Evolutionary conservation across 2,797 vertebrate species (phyloP), one percentile per base, ranked within the genome.

Genomic region (Tangara arthus): DNA sequence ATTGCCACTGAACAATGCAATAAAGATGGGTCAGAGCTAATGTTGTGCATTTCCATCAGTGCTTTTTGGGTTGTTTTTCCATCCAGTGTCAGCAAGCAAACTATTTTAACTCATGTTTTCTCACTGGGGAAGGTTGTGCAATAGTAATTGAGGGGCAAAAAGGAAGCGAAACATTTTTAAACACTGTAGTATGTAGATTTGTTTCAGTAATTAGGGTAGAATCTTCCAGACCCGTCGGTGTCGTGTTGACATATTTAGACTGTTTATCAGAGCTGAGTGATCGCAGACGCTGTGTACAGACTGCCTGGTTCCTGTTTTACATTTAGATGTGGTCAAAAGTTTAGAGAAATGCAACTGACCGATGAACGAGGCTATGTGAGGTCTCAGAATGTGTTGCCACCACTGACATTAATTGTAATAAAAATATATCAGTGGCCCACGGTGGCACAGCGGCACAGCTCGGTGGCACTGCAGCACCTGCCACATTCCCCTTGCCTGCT

Each of bases 241-340:
- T 93, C 4, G 2, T 77, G 75, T 69, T 94, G 93, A 90, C 94
- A 95, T 70, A 92, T 95, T 97, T 89, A 96, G 94, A 71, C 90
- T 95, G 85, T 96, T 96, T 96, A 96, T 88, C 88, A 97, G 94
- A 96, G 92, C 87, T 72, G 82, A 96, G 83, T 1, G 47, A 96
- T 95, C 15, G 13, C 87, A 97, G 93, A 95, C 72, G 4, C 84
- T 93, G 86, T 30, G 18, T 68, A 82, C 95, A 92, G 96, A 92
- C 91, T 72, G 82, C 75, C 50, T 88, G 93, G 76, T 96, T 98
- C 98, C 97, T 97, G 95, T 97, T 97, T 95, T 96, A 75, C 85
- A 88, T 95, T 75, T 61, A 90, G 66, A 90, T 95, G 96, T 87
- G 95, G 95, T 84, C 93, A 88, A 85, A 93, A 94, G 86, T 92